Percentiles rank a stretch among this genome's conserved stretches.
Conservation (phyloP, 2,113 vertebrate species). For the Thymallus thymallus region DNA sequence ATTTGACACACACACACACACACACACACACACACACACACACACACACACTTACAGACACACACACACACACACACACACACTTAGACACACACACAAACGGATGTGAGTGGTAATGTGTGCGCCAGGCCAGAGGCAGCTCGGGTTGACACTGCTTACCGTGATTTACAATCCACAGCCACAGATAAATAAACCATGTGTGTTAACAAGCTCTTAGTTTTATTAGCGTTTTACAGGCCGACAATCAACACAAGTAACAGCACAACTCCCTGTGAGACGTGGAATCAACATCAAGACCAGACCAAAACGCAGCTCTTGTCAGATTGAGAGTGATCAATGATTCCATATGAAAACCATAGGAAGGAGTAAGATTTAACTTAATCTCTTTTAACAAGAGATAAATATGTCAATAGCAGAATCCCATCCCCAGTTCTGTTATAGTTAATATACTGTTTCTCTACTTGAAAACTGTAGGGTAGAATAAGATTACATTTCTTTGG, state of each 20-base stretch:
- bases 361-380: no score
- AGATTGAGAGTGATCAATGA: no score
- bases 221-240: slow-evolving; percentile 43
- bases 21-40: not conserved
- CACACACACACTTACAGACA: not conserved
- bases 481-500: not conserved
- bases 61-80: slow-evolving; percentile 38
- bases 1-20: no score
- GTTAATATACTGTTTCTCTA: no score
- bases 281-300: no score
- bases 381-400: not conserved
- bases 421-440: not conserved
- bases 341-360: no score
- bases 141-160: slow-evolving; percentile 22
- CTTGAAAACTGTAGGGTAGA: not conserved
- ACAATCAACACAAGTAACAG: slow-evolving; percentile 32
- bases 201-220: slow-evolving; percentile 56
- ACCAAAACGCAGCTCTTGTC: no score
- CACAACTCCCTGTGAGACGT: slow-evolving; percentile 39
- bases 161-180: slow-evolving; percentile 50
- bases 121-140: slow-evolving; percentile 29
- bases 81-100: slow-evolving; percentile 15
- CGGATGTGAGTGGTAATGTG: slow-evolving; percentile 33
- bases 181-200: slow-evolving; percentile 57
- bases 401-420: not conserved